Percentiles rank a stretch among this genome's conserved stretches.
phyloP scores from a whole-genome alignment of 37 sponge, comb jelly and placozoan genomes.

The Haliclona indistincta region DNA sequence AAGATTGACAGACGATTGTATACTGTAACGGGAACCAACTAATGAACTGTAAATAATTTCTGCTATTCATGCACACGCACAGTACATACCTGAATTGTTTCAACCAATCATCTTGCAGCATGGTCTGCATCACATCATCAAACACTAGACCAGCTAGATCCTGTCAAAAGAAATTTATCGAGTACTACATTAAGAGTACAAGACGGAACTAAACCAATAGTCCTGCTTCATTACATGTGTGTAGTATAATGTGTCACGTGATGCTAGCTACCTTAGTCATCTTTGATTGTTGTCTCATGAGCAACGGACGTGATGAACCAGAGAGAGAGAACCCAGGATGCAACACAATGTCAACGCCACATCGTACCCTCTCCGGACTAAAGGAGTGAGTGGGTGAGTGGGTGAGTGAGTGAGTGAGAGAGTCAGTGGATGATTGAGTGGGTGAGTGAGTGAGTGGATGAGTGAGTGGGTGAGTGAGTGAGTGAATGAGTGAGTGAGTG shows the following conservation, averaged over 20 bases:
- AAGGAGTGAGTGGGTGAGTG: too few relatives aligned
- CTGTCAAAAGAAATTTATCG: conserved; percentile 9
- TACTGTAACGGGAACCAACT: too few relatives aligned
- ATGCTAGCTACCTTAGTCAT: conserved; percentile 70
- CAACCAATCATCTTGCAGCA: conserved; percentile 54
- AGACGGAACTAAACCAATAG: too few relatives aligned
- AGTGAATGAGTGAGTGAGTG: too few relatives aligned
- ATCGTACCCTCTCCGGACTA: conserved; percentile 72
- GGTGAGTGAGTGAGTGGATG: too few relatives aligned
- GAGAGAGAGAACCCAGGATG: conserved; percentile 52
- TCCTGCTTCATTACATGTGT: too few relatives aligned
- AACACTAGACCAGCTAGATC: conserved; percentile 82
- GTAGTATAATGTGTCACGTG: too few relatives aligned
- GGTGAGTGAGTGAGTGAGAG: too few relatives aligned
- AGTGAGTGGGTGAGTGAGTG: too few relatives aligned
- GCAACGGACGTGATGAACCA: conserved; percentile 6
- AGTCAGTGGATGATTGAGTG: too few relatives aligned
- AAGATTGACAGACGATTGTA: too few relatives aligned
- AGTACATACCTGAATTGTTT: conserved; percentile 67
- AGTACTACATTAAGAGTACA: background rate
- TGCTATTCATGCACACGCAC: background rate
- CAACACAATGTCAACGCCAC: conserved; percentile 71
- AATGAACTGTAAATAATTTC: background rate
- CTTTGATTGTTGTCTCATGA: conserved; percentile 58
- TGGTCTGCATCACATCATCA: conserved; percentile 55